Evolutionary conservation across 2,888 invertebrate species (phyloP).

Genomic region (Melikaiella ostensackeni): DNA sequence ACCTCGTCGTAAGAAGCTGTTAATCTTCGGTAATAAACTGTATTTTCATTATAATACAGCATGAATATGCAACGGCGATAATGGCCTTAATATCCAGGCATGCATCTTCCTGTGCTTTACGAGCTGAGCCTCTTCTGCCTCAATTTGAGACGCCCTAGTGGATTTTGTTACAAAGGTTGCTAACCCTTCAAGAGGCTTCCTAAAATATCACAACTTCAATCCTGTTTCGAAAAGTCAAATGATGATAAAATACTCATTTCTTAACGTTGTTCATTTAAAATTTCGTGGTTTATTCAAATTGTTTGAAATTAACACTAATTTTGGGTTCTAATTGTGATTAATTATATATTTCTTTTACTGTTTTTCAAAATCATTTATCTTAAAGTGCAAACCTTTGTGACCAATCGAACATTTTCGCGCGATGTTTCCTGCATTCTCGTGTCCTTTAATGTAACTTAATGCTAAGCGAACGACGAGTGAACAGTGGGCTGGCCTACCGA

Average conservation of each 20-base stretch:
- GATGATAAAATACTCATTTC: not conserved
- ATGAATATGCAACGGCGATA: conserved; percentile 78
- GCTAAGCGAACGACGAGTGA: conserved; percentile 73
- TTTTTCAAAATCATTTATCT: not conserved
- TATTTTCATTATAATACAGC: conserved; percentile 78
- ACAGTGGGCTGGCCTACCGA: conserved; percentile 69
- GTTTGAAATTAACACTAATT: too few species aligned
- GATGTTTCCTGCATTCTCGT: not conserved
- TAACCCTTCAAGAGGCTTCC: conserved; percentile 50
- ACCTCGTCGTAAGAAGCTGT: conserved; percentile 76
- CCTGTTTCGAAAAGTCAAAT: not conserved
- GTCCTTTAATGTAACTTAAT: conserved; percentile 64
- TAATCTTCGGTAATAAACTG: conserved; percentile 78
- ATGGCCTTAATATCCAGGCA: conserved; percentile 77
- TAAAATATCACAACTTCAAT: not conserved
- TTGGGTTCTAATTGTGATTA: too few species aligned
- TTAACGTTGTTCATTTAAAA: too few species aligned
- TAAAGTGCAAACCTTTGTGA: not conserved
- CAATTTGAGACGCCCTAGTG: conserved; percentile 75
- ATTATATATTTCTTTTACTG: too few species aligned
- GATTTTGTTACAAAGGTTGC: conserved; percentile 69
- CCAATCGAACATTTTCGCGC: not conserved
- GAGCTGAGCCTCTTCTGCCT: conserved; percentile 75
- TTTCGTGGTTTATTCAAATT: too few species aligned
- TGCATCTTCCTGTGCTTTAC: conserved; percentile 77